Base-by-base conservation (phyloP, 2,113 vertebrate species). In the Murina feae region DNA sequence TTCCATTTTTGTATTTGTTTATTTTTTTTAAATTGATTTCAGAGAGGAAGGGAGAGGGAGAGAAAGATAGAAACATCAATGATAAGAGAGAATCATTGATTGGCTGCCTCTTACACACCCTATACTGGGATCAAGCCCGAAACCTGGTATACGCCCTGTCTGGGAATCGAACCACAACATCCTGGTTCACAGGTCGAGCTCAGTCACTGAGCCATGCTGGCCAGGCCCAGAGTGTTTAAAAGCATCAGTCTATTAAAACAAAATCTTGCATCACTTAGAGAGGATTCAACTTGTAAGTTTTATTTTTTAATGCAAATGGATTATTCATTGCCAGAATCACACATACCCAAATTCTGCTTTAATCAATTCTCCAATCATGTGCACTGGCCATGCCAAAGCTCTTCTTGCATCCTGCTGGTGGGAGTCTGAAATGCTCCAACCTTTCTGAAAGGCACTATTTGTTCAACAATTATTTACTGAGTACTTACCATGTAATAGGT, bases 271-370 rank as follows among this genome's bases (percentile, higher is more conserved):
- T 75, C 39, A 84, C 49, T 71, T 71, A 47, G 44, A 30, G 23
- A 91, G 12, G 49, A 35, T 58, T 86, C 63, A 37, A 86, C 35
- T 93, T 86, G n/a, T 30, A 37, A 86, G 35, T 93, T 83, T 37
- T 30, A 28, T 65, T 93, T 94, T 95, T 92, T 55, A 83, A 86
- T 32, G 69, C 42, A 89, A 90, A 83, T 63, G 23, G 13, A 9
- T 78, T 69, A 51, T 66, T 94, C 49, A 66, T 91, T 87, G 37
- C 51, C 69, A 75, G 49, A 93, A 88, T 89, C 80, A 78, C 30
- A 75, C 75, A 96, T 93, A 80, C 63, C 28, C 55, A 96, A 93
- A 80, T 89, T 65, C 10, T 37, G 58, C 71, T 92, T 86, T 82
- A 86, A 55, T 90, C 39, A 95, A 49, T 60, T 76, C 63, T 95